Conservation (phyloP, 2,888 invertebrate genomes). For the Mesopsocus fuscifrons region DNA sequence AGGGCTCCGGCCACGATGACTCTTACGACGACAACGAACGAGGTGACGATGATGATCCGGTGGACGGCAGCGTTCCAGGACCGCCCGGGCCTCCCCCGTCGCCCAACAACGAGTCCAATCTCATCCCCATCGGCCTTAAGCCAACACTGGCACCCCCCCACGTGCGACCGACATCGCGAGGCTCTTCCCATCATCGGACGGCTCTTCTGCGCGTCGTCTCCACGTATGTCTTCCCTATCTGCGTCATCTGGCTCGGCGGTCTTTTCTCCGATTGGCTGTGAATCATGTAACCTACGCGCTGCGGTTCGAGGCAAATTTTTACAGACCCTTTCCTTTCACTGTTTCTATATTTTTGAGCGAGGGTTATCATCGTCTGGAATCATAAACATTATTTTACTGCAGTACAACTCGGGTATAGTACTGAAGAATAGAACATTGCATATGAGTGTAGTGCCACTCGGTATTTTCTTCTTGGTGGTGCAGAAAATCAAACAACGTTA, state of each 20-base stretch:
- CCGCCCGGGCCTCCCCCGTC: constrained; percentile 1
- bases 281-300: no score
- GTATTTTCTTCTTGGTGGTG: no score
- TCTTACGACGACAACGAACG: constrained; percentile 22
- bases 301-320: no score
- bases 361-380: no score
- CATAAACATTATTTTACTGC: no score
- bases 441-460: no score
- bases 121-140: not conserved
- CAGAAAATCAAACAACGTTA: no score
- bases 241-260: constrained; percentile 70
- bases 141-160: not conserved
- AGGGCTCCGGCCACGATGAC: constrained; percentile 3
- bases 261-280: constrained; percentile 68
- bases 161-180: constrained; percentile 20
- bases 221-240: constrained; percentile 60
- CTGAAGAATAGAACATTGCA: no score
- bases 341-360: no score
- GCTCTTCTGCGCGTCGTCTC: constrained; percentile 43
- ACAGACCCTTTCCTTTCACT: no score
- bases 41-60: constrained; percentile 17
- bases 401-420: no score
- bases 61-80: constrained; percentile 12
- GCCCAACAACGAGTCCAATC: constrained; percentile 3
- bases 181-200: constrained; percentile 18